Conservation (phyloP, 2,113 vertebrate genomes). For the Fregetta grallaria region DNA sequence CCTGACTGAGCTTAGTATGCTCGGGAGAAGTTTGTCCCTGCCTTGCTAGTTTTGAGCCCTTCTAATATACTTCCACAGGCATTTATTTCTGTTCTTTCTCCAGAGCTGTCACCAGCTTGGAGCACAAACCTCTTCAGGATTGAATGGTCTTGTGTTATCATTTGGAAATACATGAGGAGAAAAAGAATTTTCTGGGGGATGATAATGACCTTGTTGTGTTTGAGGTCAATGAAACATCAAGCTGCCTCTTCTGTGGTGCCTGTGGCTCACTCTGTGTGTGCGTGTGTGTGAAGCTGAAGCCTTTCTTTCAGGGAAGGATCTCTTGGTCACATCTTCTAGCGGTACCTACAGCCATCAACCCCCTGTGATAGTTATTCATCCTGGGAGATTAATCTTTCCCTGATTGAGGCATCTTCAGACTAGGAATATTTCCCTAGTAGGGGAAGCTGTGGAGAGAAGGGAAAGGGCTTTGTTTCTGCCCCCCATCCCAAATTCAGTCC, state of each 20-base stretch:
- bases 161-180: background rate
- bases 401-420: background rate
- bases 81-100: background rate
- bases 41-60: background rate
- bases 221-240: background rate
- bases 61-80: background rate
- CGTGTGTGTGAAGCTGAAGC: background rate
- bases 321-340: background rate
- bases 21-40: background rate
- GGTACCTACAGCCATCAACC: background rate
- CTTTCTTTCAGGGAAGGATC: background rate
- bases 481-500: fast-evolving
- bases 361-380: background rate
- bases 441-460: background rate
- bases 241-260: background rate
- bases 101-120: background rate
- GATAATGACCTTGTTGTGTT: background rate
- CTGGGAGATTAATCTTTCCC: background rate
- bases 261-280: background rate
- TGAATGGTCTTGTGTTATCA: background rate
- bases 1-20: background rate
- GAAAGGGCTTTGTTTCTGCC: background rate
- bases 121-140: background rate
- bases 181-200: background rate
- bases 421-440: background rate